Evolutionary conservation across 2,113 vertebrate species (phyloP), one percentile per base, ranked within the genome.

Genomic region (Myodes glareolus): DNA sequence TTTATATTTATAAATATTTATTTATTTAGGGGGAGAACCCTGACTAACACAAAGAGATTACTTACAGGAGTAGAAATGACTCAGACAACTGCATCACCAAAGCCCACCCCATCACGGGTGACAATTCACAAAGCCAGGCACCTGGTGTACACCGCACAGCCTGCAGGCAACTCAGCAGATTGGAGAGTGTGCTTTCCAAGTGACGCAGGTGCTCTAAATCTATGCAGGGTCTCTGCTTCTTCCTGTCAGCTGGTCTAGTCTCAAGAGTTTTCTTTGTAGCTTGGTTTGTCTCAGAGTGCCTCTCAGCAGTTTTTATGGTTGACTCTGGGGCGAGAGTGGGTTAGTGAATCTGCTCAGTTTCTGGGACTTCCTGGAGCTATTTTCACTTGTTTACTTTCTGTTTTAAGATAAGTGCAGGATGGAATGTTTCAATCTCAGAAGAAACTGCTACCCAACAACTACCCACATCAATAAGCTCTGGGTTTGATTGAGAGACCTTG

Each of bases 291-390:
- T 80, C 76, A 78, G 47, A 80, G 77, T 52, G 16, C 10, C 1
- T 80, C 47, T 52, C 47, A 52, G 47, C 3, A 21, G 47, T 17
- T 36, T 80, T 52, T 80, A 36, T 52, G 36, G 47, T 36, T 52
- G 52, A 10, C 31, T 21, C 8, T 36, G 33, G 47, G 3, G 6
- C 50, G 47, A 16, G 14, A 19, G 45, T 0, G 1, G 1, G 1
- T 7, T 50, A 50, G 7, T 78, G 29, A 50, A 78, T 78, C 76
- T 78, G 29, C 14, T 78, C 76, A 50, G 76, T 31, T 50, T 78
- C 76, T 33, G 76, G 76, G 45, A 78, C 45, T 78, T 78, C 29
- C 45, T 19, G 76, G 31, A 50, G 29, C 14, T 50, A 33, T 33
- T 31, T 78, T 50, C 29, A 31, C 29, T 78, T 78, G 13, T 33